Evolutionary conservation across 2,113 vertebrate species (phyloP), one percentile per base, ranked within the genome.

Genomic region (Peromyscus californicus): DNA sequence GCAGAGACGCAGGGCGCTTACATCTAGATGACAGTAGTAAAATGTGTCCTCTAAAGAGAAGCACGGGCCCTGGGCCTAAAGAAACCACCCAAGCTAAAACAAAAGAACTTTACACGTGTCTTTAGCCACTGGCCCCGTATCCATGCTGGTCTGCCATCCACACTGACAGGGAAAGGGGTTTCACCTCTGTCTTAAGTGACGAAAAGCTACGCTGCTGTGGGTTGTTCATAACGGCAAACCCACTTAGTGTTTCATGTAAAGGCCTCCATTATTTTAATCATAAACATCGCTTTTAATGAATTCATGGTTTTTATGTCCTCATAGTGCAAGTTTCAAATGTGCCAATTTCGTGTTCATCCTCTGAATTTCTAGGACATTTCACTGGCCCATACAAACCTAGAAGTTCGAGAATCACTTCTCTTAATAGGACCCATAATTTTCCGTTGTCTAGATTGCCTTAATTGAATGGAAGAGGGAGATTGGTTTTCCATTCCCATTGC

Each of bases 291-390:
- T 95, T 93, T 69, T 72, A 86, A 72, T 36, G 51, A 89, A 94
- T 15, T 45, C 12, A 19, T 95, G 12, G 7, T 51, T 96, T 90
- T 85, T 85, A 26, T 39, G 57, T 80, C 84, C 15, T 86, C 57
- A n/a, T 3, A 19, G 61, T 29, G 36, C 45, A 91, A 61, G 93
- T 78, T 78, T 36, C 33, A 93, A 82, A 70, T 91, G 65, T 72
- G 31, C 65, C 36, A 69, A 84, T 51, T 90, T 95, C 22, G n/a
- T n/a, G 7, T 48, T 83, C n/a, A 39, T 91, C 36, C 76, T 59
- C 54, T 96, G 76, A 85, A 83, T 93, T 93, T 93, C 92, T 91
- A 74, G 48, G 57, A 91, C 93, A 94, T 96, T 89, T 79, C 36
- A 69, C 12, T 69, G 7, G 36, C 22, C 36, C 85, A n/a, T 90